Conservation (phyloP, 2,888 invertebrate genomes). For the Yponomeuta evonymella region DNA sequence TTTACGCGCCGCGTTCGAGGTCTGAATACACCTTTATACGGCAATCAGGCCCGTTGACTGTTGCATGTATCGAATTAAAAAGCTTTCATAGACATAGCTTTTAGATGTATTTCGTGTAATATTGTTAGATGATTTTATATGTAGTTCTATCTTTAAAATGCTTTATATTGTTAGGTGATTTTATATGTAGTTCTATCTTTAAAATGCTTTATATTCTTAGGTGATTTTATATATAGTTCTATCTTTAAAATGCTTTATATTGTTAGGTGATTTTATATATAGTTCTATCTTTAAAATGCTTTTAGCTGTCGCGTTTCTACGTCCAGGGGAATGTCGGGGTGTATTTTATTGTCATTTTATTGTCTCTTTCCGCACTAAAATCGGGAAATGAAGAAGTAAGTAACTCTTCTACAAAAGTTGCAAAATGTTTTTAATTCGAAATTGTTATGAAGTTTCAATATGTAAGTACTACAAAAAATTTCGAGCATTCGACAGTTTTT, state of each 20-base stretch:
- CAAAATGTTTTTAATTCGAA: too few species aligned
- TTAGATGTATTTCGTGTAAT: neutral
- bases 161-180: neutral
- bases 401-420: too few species aligned
- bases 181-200: too few species aligned
- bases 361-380: neutral
- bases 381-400: neutral
- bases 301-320: neutral
- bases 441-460: too few species aligned
- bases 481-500: neutral
- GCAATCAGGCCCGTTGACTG: neutral
- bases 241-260: neutral
- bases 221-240: neutral
- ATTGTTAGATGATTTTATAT: neutral
- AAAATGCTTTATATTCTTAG: neutral
- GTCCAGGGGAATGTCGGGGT: too few species aligned
- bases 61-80: slow-evolving; percentile 12
- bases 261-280: too few species aligned
- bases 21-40: too few species aligned
- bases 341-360: neutral
- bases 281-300: neutral
- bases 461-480: neutral
- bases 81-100: neutral
- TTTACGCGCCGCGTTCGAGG: too few species aligned
- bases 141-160: neutral